Conservation (phyloP, 35 echinoderm and acorn worm genomes). For the Lytechinus variegatus region DNA sequence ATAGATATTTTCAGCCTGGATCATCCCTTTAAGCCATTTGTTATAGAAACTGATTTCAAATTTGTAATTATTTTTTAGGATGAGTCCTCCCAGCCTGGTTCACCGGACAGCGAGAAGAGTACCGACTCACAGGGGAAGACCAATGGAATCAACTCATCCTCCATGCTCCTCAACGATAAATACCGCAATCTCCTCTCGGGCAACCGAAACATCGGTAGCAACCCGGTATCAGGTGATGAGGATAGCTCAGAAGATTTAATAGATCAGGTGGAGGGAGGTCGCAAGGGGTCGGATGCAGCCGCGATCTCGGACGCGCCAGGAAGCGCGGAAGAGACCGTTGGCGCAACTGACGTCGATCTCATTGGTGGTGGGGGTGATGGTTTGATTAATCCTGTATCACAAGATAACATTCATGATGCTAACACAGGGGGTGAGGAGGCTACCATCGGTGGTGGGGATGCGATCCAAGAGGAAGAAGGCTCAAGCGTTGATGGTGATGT, state of each 20-base stretch:
- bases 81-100: constrained; percentile 33
- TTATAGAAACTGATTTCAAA: too few relatives aligned
- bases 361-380: constrained; percentile 15
- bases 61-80: background rate
- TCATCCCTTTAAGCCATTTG: too few relatives aligned
- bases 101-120: constrained; percentile 39
- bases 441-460: constrained; percentile 21
- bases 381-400: background rate
- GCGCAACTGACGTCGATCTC: background rate
- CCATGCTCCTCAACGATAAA: constrained; percentile 67
- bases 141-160: constrained; percentile 50
- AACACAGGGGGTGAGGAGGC: background rate
- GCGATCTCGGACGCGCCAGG: constrained; percentile 5
- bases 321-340: background rate
- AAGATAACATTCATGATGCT: constrained; percentile 32
- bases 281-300: background rate
- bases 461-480: constrained; percentile 1
- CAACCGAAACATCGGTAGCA: constrained; percentile 34
- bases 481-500: background rate
- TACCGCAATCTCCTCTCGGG: constrained; percentile 56
- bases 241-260: constrained; percentile 2
- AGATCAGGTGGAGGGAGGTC: constrained; percentile 21
- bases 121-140: constrained; percentile 58
- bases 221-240: constrained; percentile 41
- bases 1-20: too few relatives aligned